These are phyloP conservation scores for Cantharis lateralis DNA, from an alignment of 2,888 invertebrate genomes.

Conservation along the genomic window DNA sequence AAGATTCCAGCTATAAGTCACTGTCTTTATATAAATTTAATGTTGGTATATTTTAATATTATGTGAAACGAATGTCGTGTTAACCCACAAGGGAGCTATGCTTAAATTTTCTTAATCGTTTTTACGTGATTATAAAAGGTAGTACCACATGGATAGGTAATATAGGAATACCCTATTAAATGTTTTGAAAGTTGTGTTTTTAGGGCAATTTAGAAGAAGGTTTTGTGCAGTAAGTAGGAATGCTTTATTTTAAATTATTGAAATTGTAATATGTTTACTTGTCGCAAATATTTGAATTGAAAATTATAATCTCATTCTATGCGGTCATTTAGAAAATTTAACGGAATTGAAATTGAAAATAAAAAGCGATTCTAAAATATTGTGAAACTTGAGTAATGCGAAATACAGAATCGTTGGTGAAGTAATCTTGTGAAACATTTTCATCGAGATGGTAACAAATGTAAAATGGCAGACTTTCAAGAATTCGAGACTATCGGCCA, in stretches of 20 bases:
- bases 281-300: background rate
- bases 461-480: slow-evolving; percentile 40
- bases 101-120: background rate
- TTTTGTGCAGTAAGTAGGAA: background rate
- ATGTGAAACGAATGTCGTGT: background rate
- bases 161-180: background rate
- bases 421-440: slow-evolving; percentile 34
- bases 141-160: background rate
- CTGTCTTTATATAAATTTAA: background rate
- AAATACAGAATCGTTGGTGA: slow-evolving; percentile 25
- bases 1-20: background rate
- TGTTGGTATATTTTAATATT: background rate
- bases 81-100: background rate
- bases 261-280: background rate
- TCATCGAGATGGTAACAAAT: slow-evolving; percentile 36
- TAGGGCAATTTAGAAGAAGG: background rate
- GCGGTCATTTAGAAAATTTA: background rate
- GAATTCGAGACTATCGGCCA: slow-evolving; percentile 25
- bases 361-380: slow-evolving; percentile 3
- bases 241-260: background rate
- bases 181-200: background rate
- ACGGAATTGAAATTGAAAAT: slow-evolving; percentile 13
- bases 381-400: slow-evolving; percentile 13
- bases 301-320: background rate
- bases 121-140: background rate